Conservation (phyloP, 23 tunicate species). For the Botrylloides violaceus region DNA sequence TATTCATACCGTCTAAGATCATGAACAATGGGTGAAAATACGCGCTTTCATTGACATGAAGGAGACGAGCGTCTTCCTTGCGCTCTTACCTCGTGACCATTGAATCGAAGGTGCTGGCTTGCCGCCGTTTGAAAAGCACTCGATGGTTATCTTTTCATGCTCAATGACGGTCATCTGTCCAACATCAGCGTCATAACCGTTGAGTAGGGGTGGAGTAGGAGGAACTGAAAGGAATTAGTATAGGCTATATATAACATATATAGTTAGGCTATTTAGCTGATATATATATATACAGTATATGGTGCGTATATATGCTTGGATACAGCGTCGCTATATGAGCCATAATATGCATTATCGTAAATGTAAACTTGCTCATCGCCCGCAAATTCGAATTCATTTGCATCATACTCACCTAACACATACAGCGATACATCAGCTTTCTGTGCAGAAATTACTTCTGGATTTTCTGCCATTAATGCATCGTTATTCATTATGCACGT, state of each 20-base stretch:
- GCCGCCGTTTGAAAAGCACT: conserved; percentile 5
- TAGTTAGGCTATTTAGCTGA: no score
- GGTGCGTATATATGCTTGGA: no score
- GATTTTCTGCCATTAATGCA: conserved; percentile 30
- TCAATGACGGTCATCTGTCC: conserved; percentile 5
- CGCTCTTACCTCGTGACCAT: conserved; percentile 24
- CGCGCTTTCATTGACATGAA: no score
- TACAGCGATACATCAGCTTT: conserved; percentile 1
- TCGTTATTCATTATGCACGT: conserved; percentile 84
- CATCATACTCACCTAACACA: conserved; percentile 15
- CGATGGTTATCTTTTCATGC: neutral
- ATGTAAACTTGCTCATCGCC: no score
- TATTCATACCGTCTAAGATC: neutral
- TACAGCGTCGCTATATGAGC: no score
- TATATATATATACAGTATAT: no score
- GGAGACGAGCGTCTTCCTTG: no score
- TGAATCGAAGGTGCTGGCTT: conserved; percentile 6
- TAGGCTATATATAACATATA: no score
- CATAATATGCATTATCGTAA: no score
- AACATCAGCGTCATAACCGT: neutral
- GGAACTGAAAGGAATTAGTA: conserved; percentile 6
- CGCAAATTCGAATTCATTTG: no score
- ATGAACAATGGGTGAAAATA: no score
- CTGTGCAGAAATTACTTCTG: conserved; percentile 19
- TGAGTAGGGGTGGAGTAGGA: conserved; percentile 1